Evolutionary conservation across 1,140 invertebrate species (phyloP), one percentile per base, ranked within the genome.

Genomic region (Magallana angulata): DNA sequence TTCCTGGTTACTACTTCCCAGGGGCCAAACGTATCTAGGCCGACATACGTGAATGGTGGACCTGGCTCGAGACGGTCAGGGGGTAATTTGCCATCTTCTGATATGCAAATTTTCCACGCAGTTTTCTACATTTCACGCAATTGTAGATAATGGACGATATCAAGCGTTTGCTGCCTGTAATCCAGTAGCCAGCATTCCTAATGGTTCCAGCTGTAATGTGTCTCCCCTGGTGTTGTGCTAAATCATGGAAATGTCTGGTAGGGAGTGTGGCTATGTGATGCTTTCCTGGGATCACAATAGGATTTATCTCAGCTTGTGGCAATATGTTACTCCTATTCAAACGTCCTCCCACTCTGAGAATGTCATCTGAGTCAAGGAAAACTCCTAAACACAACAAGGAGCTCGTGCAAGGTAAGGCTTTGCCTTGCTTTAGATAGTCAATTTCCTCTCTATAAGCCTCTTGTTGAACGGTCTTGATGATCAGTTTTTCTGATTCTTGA

Each of bases 31-130:
- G 62, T 83, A 62, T 88, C 87, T 7, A 87, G 8, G 2, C 60
- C 76, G 18, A 88, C 59, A 56, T 24, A 36, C 36, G 36, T 36
- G 36, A 36, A 85, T 24, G 62, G 82, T 62, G 68, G 84, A 7
- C 59, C 56, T n/a, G 87, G 71, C 57, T 8, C 16, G 6, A 87
- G 56, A 9, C 89, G 60, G 57, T 90, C 89, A 12, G 18, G 11
- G 11, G 85, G 87, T 12, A 88, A 58, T 82, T 82, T 1, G 89
- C 12, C 89, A 87, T 90, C 57, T 82, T 86, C 60, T 88, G 89
- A 16, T 1, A 7, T 18, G 60, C 62, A 5, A 56, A 24, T 4
- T 58, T 81, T 56, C 83, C 83, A 24, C 85, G 14, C 59, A 81
- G 62, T 36, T 58, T 76, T 16, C 71, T 64, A 58, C 87, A 84